Evolutionary conservation across 2,113 vertebrate genomes (phyloP), one percentile per base, ranked within the genome.

Genomic region (Agelaius tricolor): DNA sequence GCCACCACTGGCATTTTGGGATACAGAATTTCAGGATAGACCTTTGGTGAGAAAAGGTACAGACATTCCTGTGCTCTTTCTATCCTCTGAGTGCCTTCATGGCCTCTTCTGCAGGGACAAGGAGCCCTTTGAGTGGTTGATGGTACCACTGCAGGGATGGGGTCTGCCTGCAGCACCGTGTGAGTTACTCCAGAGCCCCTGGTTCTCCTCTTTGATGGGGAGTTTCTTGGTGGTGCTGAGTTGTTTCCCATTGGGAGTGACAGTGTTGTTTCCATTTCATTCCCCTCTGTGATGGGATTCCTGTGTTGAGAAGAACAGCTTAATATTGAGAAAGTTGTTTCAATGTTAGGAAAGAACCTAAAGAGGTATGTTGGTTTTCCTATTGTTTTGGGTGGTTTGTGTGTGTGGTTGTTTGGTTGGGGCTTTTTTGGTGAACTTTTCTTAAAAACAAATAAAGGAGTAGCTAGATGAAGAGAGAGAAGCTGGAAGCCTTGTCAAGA

Each of bases 61-160:
- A 77, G 74, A 31, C 1, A 0, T n/a, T 58, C 9, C 33, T 9
- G 24, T 33, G 37, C n/a, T 61, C 33, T 19, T 67, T 43, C n/a
- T 26, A 0, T 19, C 49, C 16, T 11, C 41, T 2, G 31, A 10
- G 19, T 69, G 16, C 37, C 2, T 58, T 47, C 18, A 1, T 1
- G 0, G 46, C 26, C 20, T 26, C 26, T 37, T 67, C 39, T 46
- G 27, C 30, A 28, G 24, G 44, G 23, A 24, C 51, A 10, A 11
- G 59, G 51, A 15, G 11, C 58, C 27, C 19, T 19, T 39, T 0
- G 16, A 9, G 23, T 2, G 4, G 14, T 23, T 57, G 35, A 9
- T 59, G 73, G 37, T 13, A 3, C 14, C 1, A 3, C 15, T 31
- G 22, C 43, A 35, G 30, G 3, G 24, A 6, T 26, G 39, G 1